Conservation (phyloP, 2,797 vertebrate species). For the Crypturellus tataupa region DNA sequence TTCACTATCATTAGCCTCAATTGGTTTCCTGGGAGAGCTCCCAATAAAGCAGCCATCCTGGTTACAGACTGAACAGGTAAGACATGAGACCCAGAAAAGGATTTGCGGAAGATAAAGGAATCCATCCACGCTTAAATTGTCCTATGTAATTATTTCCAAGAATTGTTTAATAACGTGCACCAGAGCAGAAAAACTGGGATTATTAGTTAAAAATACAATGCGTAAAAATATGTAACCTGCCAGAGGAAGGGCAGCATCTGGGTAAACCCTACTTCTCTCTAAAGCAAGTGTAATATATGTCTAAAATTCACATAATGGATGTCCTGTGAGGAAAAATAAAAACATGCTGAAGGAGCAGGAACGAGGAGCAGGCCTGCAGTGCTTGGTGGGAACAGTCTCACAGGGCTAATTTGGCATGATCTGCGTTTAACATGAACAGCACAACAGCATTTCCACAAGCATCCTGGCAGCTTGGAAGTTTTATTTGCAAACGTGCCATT, state of each 20-base stretch:
- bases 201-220: not conserved
- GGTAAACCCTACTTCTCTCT: not conserved
- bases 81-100: not conserved
- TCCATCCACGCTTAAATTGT: not conserved
- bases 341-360: not conserved
- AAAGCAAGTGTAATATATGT: not conserved
- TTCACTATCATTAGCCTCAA: slow-evolving; percentile 62
- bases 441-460: not conserved
- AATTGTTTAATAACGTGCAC: not conserved
- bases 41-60: slow-evolving; percentile 36
- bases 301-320: not conserved
- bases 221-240: not conserved
- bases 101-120: not conserved
- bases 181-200: not conserved
- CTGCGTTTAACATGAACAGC: not conserved
- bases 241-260: not conserved
- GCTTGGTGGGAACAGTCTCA: not conserved
- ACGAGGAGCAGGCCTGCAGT: not conserved
- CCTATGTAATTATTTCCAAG: not conserved
- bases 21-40: slow-evolving; percentile 56
- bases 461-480: not conserved
- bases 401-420: not conserved
- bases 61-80: slow-evolving; percentile 22
- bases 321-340: not conserved
- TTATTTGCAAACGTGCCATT: not conserved